A percentile compares a stretch with the other conserved stretches of the same genome.
phyloP scores from a whole-genome alignment of 1,140 invertebrate genomes.

The Pectinophora gossypiella region DNA sequence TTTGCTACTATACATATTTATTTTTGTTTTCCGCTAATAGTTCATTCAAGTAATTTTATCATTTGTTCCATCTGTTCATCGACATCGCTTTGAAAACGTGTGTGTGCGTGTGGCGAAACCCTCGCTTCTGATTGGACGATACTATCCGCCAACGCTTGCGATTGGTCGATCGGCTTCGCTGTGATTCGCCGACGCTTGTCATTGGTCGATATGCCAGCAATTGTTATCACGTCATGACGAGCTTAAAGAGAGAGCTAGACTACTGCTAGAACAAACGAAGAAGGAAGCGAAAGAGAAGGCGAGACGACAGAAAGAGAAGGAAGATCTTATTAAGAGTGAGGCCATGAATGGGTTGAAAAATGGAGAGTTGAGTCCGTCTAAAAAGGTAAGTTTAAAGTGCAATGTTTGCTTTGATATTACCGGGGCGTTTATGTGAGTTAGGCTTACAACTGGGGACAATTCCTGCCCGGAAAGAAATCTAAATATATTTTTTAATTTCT shows the following conservation, averaged over 20 bases:
- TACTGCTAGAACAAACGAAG: conserved; percentile 91
- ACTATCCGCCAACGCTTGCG: conserved; percentile 5
- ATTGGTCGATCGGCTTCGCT: too few relatives aligned
- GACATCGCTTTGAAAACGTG: conserved; percentile 22
- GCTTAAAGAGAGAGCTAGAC: conserved; percentile 92
- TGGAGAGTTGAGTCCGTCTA: conserved; percentile 46
- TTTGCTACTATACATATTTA: too few relatives aligned
- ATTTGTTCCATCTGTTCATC: conserved; percentile 32
- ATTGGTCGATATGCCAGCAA: too few relatives aligned
- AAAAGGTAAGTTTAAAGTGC: conserved; percentile 64
- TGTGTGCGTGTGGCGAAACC: conserved; percentile 4
- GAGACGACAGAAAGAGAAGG: conserved; percentile 45
- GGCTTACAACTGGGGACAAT: too few relatives aligned
- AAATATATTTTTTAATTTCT: too few relatives aligned
- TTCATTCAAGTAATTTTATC: conserved; percentile 1
- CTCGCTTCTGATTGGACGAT: conserved; percentile 28
- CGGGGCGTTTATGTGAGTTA: too few relatives aligned
- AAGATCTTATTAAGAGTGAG: conserved; percentile 30
- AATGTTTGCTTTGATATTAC: too few relatives aligned
- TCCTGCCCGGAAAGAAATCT: too few relatives aligned
- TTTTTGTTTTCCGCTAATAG: background rate
- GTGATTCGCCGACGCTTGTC: conserved; percentile 14
- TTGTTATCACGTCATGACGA: conserved; percentile 87
- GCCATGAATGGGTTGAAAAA: conserved; percentile 43
- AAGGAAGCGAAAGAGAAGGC: conserved; percentile 81